Base-by-base conservation (phyloP, 2,888 invertebrate genomes). In the Pteria penguin region DNA sequence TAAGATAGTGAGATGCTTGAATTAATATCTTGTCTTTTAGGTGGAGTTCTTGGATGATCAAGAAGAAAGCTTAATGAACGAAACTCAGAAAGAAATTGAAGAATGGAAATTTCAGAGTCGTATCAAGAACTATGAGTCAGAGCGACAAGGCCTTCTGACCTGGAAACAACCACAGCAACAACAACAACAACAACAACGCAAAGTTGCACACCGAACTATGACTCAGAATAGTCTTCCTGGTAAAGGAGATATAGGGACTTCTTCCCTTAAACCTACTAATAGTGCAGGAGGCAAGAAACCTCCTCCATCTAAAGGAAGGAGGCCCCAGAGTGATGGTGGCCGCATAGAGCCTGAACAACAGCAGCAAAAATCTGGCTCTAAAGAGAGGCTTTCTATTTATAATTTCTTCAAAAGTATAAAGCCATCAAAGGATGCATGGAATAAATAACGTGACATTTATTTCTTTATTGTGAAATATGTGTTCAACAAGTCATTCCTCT, bases 281-380 rank as follows among this genome's bases (percentile, higher is more conserved):
- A 70, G 61, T 65, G 73, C 62, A 31, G 68, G 63, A 4, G 61
- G 66, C 18, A 54, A 72, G 26, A 75, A 77, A 33, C 57, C 77
- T 5, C 26, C 45, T 4, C 32, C 63, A 60, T 67, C 67, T 29
- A 57, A 75, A 31, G 80, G 79, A 22, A 60, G 75, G 5, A 74
- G 86, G 11, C 86, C 86, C 14, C 72, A 82, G 36, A 86, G 86
- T 79, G 84, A 86, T 65, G 83, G 86, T 32, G 85, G 82, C 14
- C 76, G 86, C 63, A 74, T 72, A 3, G 61, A 69, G 27, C 62
- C 69, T 8, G 61, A 54, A 27, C 52, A 68, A 60, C 33, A 60
- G 62, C 57, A 71, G 32, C 69, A 78, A 33, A 72, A 69, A 58
- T 60, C 79, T 33, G 57, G 76, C 52, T 78, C 82, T 32, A 72